Base-by-base conservation (phyloP, 2,113 vertebrate genomes). In the Furnarius figulus region DNA sequence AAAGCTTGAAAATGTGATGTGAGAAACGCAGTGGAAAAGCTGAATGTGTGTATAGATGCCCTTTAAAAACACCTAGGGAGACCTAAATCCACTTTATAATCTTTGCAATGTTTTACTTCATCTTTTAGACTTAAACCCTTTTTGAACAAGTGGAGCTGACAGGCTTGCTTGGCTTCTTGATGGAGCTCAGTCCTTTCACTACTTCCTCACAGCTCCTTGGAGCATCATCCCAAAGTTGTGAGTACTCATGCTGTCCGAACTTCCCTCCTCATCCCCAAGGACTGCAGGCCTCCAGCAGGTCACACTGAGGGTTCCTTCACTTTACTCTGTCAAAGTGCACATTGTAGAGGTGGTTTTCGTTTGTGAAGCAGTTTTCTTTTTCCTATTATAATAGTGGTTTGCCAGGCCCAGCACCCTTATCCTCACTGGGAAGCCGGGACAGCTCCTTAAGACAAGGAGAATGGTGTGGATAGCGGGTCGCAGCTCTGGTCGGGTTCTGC, bases 401-500 rank as follows among this genome's bases (percentile, higher is more conserved):
- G 6, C 40, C 40, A 6, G 14, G 6, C 44, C 12, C 24, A 2
- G 40, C 4, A 17, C 40, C 35, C 31, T 56, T 35, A 27, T 30
- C 46, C 25, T n/a, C 78, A 2, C 12, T 8, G 2, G 66, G 27
- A 44, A n/a, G n/a, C n/a, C 16, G 3, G 12, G 6, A 35, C 2
- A 4, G 28, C 39, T 55, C 37, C 44, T 14, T 6, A 33, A 9
- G 14, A 10, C 35, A 19, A 23, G 33, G 49, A 28, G 28, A 31
- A n/a, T 16, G 1, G 0, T 2, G 46, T 7, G 3, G 5, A 14
- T 2, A 1, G 3, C 1, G 65, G 14, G 4, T 1, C 8, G 1
- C 2, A 16, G 24, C 79, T 50, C 27, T 2, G 1, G 61, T 39
- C 15, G 9, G 0, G 19, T 21, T 46, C 13, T 10, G 53, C 10